Evolutionary conservation across 2,797 vertebrate genomes (phyloP), one percentile per base, ranked within the genome.

Genomic region (Poecilia picta): DNA sequence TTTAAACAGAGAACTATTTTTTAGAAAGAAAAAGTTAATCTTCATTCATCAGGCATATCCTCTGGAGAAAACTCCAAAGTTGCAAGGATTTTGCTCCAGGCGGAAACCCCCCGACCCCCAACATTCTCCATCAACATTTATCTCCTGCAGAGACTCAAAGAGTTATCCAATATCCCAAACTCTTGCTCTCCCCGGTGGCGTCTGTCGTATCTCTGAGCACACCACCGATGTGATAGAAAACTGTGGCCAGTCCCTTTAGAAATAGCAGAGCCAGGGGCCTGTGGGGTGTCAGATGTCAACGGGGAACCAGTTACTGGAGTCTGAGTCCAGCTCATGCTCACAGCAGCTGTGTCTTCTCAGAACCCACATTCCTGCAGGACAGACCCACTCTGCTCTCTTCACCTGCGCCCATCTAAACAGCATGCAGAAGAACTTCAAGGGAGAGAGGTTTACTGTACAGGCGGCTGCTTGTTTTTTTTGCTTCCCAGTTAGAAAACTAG

Each of bases 271-370:
- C 43, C 80, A 59, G 41, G 75, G 87, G 87, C 77, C 90, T 83
- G 88, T 62, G 36, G 71, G 85, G 94, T 93, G 90, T 95, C 92
- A 79, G 89, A 92, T 94, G 89, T 94, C 94, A 81, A 88, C 84
- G 71, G 78, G 84, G 89, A 59, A 91, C 87, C 95, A 96, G 94
- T 95, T 96, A 95, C 88, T 77, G 74, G 90, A 91, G 92, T 91
- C 87, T 87, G 77, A 43, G 86, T 79, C 85, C 25, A 18, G 88
- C 86, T 89, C 81, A 25, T 79, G 81, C 93, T 88, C 33, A 39
- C 84, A 85, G 94, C 95, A 96, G 95, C 95, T 96, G 95, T 87
- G 86, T 89, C 92, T 94, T 83, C 93, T 94, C 94, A 94, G 89
- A 91, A 83, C 92, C 88, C 91, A 86, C 94, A 96, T 95, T 96